Evolutionary conservation across 2,888 invertebrate genomes (phyloP), one percentile per base, ranked within the genome.

Genomic region (Phalera bucephala): DNA sequence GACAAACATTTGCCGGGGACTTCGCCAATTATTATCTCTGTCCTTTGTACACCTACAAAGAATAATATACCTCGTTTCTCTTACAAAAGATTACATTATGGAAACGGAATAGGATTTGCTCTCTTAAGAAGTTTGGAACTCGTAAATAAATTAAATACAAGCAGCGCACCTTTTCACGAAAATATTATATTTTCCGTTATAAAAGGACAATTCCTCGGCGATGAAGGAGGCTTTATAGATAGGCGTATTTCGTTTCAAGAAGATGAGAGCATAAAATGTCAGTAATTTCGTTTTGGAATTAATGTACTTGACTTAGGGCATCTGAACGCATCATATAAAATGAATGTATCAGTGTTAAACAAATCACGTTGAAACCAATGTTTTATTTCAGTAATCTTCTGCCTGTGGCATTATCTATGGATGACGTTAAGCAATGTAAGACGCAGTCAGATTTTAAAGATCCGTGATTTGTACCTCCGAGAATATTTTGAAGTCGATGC

Each of bases 71-170:
- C 23, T 23, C 3, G 14, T 6, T 12, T 10, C 12, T 7, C 6
- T 28, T 20, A 10, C 21, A 23, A 7, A 29, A 14, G 14, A 28
- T 7, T 37, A 46, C 29, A 30, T 32, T 13, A 28, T n/a, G 4
- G 19, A 20, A 25, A 29, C 23, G 33, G 14, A 34, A 41, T 14
- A 33, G 31, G 12, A 15, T 30, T 37, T 46, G 11, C 9, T 10
- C 20, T 35, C 10, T 13, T 6, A 12, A 23, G 3, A 46, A 36
- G 25, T 31, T 42, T 43, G 36, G 30, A 32, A 26, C 25, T 42
- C 33, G 40, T 45, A 51, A 47, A 36, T 40, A 50, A 38, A 47
- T 47, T 27, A 29, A 36, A 22, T 33, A 29, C 38, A 37, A 34
- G 31, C 22, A 36, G 25, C 33, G 29, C 42, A 40, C 28, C 40